Evolutionary conservation across 1,140 invertebrate genomes (phyloP), one percentile per base, ranked within the genome.

Genomic region (Mycetomoellerius zeteki): DNA sequence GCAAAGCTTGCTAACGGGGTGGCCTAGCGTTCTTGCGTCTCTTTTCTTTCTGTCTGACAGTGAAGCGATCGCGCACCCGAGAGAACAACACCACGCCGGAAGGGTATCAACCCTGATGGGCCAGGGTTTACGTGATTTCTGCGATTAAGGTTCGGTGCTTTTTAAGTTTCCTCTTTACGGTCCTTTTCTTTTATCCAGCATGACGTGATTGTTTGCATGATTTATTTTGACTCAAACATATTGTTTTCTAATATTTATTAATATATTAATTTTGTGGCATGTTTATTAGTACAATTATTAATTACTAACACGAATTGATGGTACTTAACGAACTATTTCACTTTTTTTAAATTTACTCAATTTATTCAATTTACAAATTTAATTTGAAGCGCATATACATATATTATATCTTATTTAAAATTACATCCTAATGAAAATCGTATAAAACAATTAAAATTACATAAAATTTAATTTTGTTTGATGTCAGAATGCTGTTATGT

Each of bases 61-160:
- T 96, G 93, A 96, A 96, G 93, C 95, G 96, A 94, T 96, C 96
- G 91, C 96, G 96, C 90, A 96, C 96, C 90, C 95, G 96, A 89
- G 96, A 96, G 94, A 96, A 96, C 94, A 95, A 94, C 93, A 94
- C 94, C 67, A 94, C 94, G 80, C 92, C 94, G 89, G 94, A 95
- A 88, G 95, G 94, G 91, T 95, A 95, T 93, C 94, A 93, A 92
- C 94, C 94, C 92, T 95, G 92, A 95, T 94, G 88, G 90, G 73
- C 89, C 91, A 85, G 89, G 72, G 65, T 69, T 88, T 93, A 92
- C 91, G 90, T 91, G 91, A 93, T 88, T 88, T 89, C 91, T 92
- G 88, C 89, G 78, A 92, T 88, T 91, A 94, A 95, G 94, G 94
- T 95, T 94, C 91, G 89, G 82, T 91, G 90, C 87, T 91, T 92